Conservation (phyloP, 2,797 vertebrate genomes). For the Arrhamphus sclerolepis region DNA sequence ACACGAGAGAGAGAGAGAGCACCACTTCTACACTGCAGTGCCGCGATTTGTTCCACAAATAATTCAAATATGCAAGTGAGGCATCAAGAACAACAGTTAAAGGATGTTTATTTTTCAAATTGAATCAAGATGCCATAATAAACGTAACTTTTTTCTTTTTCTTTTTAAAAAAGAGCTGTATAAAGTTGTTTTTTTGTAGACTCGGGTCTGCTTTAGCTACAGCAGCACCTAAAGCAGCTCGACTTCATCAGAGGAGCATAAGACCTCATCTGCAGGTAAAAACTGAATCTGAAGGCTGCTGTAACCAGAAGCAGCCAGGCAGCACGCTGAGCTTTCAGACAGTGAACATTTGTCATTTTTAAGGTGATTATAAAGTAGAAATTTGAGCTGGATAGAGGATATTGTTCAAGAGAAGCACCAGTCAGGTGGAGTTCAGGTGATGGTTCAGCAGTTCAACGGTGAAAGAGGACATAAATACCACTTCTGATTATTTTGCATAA, state of each 20-base stretch:
- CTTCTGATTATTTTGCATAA: too few relatives aligned
- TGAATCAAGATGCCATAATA: slow-evolving; percentile 9
- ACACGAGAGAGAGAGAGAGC: too few relatives aligned
- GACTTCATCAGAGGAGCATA: slow-evolving; percentile 51
- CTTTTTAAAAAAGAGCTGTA: too few relatives aligned
- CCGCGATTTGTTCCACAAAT: too few relatives aligned
- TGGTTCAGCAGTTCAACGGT: not conserved
- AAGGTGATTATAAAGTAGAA: slow-evolving; percentile 13
- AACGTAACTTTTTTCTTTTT: slow-evolving; percentile 4
- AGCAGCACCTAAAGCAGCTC: slow-evolving; percentile 9
- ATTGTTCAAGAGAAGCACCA: not conserved
- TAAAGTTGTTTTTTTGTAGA: slow-evolving; percentile 13
- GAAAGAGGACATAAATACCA: too few relatives aligned
- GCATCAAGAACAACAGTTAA: too few relatives aligned
- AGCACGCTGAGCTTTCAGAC: slow-evolving; percentile 5
- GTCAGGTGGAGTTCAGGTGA: slow-evolving; percentile 2
- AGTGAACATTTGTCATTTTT: not conserved
- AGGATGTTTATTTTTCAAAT: too few relatives aligned
- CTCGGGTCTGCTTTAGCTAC: slow-evolving; percentile 13
- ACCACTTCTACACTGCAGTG: too few relatives aligned
- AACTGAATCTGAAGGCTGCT: slow-evolving; percentile 66
- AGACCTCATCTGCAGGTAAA: slow-evolving; percentile 16
- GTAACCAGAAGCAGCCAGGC: slow-evolving; percentile 62
- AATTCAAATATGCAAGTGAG: too few relatives aligned
- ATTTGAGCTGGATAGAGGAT: not conserved